Percentiles rank a stretch among this genome's conserved stretches.
Evolutionary conservation across 2,888 invertebrate species (phyloP).

Genomic region (Helleia helle): DNA sequence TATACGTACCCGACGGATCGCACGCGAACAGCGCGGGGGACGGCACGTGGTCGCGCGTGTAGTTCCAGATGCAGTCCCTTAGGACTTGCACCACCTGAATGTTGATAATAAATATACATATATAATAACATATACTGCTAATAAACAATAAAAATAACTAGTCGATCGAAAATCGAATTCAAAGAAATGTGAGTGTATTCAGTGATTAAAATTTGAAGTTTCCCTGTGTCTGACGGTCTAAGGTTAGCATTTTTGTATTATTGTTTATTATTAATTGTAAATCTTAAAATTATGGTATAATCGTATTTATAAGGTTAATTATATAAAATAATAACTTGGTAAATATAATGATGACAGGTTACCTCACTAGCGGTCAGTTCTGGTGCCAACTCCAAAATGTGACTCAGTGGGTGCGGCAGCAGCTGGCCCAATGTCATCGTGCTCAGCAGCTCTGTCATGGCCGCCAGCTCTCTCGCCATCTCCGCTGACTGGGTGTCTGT

Average conservation of each 20-base stretch:
- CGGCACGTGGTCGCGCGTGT: slow-evolving; percentile 90
- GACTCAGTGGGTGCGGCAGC: slow-evolving; percentile 86
- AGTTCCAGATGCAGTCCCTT: slow-evolving; percentile 91
- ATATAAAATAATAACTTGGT: no score
- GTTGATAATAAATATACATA: not conserved
- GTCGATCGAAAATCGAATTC: no score
- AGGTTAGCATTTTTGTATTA: no score
- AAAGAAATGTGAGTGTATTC: no score
- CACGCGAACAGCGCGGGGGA: slow-evolving; percentile 85
- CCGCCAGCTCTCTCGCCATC: slow-evolving; percentile 45
- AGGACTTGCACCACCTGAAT: slow-evolving; percentile 82
- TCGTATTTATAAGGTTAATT: no score
- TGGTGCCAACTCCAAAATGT: slow-evolving; percentile 83
- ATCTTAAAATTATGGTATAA: no score
- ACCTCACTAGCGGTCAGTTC: slow-evolving; percentile 82
- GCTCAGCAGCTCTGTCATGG: slow-evolving; percentile 78
- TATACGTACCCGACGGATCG: slow-evolving; percentile 71
- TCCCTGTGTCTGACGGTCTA: no score
- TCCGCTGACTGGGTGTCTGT: slow-evolving; percentile 33
- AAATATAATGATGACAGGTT: no score
- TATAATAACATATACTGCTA: no score
- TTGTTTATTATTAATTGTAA: no score
- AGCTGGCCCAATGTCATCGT: slow-evolving; percentile 89
- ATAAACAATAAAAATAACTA: no score
- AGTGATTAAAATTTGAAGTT: no score